These are phyloP conservation scores for Beris chalybata DNA, from an alignment of 2,888 invertebrate species.

Conservation along the genomic window DNA sequence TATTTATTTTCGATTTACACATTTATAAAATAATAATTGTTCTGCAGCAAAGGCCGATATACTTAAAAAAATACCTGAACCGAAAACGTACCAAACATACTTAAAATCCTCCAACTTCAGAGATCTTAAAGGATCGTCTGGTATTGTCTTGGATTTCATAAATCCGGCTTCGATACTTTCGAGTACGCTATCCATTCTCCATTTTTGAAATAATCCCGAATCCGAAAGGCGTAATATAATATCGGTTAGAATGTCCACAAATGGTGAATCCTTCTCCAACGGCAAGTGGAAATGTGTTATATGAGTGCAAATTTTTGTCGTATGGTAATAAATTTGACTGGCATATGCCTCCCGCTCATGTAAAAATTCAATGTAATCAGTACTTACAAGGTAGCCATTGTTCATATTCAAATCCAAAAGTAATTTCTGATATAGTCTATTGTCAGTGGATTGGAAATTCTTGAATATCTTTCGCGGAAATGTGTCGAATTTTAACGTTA, in stretches of 20 bases:
- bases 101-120: background rate
- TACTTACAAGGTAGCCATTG: background rate
- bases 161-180: conserved; percentile 6
- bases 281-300: background rate
- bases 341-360: conserved; percentile 7
- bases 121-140: background rate
- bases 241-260: background rate
- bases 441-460: background rate
- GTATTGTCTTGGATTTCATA: background rate
- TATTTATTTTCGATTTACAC: no score
- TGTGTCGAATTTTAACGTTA: background rate
- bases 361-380: background rate
- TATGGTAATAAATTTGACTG: background rate
- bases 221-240: conserved; percentile 1
- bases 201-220: conserved; percentile 8
- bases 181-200: background rate
- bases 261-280: background rate
- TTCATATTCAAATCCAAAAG: background rate
- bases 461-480: background rate
- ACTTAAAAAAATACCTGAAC: background rate
- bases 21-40: background rate
- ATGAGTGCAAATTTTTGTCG: background rate
- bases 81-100: background rate
- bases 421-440: background rate
- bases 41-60: background rate